These are phyloP conservation scores for Ceriagrion tenellum DNA, from an alignment of 2,888 invertebrate genomes.

Conservation along the genomic window DNA sequence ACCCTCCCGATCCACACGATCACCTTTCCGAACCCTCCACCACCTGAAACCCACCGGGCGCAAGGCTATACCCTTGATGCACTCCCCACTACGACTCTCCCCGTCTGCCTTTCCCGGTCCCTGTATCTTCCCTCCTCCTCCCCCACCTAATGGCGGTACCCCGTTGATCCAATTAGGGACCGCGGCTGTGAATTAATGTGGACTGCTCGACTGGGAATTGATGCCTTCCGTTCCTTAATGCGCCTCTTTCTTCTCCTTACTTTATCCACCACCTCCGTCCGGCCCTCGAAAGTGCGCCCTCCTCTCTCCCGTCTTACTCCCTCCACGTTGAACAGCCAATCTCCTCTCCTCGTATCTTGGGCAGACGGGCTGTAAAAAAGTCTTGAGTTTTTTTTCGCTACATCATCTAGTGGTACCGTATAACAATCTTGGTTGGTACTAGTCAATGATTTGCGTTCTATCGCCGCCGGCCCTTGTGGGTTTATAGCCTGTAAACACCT, in stretches of 20 bases:
- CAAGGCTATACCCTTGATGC: neutral
- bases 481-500: constrained; percentile 15
- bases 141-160: constrained; percentile 15
- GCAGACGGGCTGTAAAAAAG: neutral
- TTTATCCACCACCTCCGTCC: neutral
- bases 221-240: constrained; percentile 40
- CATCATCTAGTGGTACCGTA: constrained; percentile 1
- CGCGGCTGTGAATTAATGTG: constrained; percentile 34
- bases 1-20: neutral
- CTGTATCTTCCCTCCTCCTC: neutral
- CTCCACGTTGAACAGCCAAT: neutral
- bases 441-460: neutral
- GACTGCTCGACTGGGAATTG: constrained; percentile 19
- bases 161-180: constrained; percentile 43
- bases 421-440: neutral
- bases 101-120: too few species aligned
- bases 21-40: neutral
- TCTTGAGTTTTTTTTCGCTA: neutral
- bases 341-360: neutral
- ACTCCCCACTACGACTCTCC: neutral
- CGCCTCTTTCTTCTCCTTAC: neutral
- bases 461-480: neutral
- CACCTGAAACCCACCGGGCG: neutral
- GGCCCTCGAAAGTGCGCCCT: neutral
- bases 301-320: neutral